Percentiles rank a stretch among this genome's conserved stretches.
phyloP scores from a whole-genome alignment of 30 jellyfish, hydroid and myxozoan species.

The Aurelia aurita complex sp. Pacific region DNA sequence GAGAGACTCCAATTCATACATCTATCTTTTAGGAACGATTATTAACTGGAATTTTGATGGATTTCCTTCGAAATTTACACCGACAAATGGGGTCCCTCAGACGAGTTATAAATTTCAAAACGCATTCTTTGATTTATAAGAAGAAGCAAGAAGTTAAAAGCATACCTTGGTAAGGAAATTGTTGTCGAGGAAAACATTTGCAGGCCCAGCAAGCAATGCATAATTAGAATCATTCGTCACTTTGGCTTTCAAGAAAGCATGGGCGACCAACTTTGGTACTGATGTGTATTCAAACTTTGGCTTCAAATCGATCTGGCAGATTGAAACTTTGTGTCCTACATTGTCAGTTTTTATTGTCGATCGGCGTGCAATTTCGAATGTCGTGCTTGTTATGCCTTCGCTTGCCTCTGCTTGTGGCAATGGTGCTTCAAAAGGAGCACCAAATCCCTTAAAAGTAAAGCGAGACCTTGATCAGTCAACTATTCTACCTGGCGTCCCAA shows the following conservation, averaged over 20 bases:
- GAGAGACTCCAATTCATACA: too few species aligned
- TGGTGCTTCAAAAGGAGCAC: background rate
- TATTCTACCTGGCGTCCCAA: slow-evolving; percentile 68
- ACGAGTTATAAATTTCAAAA: too few species aligned
- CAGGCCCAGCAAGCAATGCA: slow-evolving; percentile 95
- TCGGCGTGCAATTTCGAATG: slow-evolving; percentile 81
- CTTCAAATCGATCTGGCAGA: slow-evolving; percentile 70
- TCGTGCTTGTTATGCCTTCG: slow-evolving; percentile 88
- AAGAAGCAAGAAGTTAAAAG: background rate
- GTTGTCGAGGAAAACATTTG: slow-evolving; percentile 87
- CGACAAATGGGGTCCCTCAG: too few species aligned
- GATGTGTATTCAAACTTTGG: slow-evolving; percentile 83
- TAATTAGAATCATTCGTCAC: slow-evolving; percentile 82
- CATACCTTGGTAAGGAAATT: slow-evolving; percentile 89
- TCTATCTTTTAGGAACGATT: too few species aligned
- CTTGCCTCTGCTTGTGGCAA: slow-evolving; percentile 44
- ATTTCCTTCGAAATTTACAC: too few species aligned
- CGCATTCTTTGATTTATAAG: too few species aligned
- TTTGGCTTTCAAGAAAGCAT: slow-evolving; percentile 84
- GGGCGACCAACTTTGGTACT: slow-evolving; percentile 86
- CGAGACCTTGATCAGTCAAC: slow-evolving; percentile 72
- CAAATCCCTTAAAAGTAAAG: slow-evolving; percentile 61
- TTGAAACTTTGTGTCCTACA: slow-evolving; percentile 86
- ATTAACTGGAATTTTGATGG: too few species aligned
- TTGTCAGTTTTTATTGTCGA: slow-evolving; percentile 80